Percentiles rank a stretch among this genome's conserved stretches.
Evolutionary conservation across 2,888 invertebrate species (phyloP).

Genomic region (Tachina fera): DNA sequence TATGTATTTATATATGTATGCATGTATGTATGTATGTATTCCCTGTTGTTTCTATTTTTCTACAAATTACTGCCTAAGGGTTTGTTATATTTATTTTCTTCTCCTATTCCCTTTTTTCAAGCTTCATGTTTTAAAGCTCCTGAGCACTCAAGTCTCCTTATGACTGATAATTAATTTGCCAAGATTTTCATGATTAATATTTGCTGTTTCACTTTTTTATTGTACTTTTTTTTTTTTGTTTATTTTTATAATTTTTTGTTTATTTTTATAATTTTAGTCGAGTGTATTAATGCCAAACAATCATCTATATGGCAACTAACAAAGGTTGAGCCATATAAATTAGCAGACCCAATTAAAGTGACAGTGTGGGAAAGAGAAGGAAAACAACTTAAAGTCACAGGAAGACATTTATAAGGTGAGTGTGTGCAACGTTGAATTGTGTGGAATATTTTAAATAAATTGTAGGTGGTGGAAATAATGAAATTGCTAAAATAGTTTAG

Average conservation of each 20-base stretch:
- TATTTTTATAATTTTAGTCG: constrained; percentile 18
- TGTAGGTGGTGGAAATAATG: not conserved
- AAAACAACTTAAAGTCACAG: not conserved
- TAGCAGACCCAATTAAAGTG: constrained; percentile 39
- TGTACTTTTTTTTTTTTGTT: constrained; percentile 19
- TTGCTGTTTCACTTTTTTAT: constrained; percentile 42
- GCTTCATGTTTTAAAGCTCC: constrained; percentile 41
- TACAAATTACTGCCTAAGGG: constrained; percentile 67
- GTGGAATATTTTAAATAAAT: not conserved
- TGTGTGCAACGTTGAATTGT: constrained; percentile 12
- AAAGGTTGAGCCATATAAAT: constrained; percentile 43
- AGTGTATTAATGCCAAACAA: constrained; percentile 46
- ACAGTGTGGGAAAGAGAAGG: not conserved
- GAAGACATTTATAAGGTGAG: constrained; percentile 12
- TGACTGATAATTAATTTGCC: constrained; percentile 69
- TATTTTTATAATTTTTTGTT: constrained; percentile 19
- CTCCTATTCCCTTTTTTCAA: not conserved
- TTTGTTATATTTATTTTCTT: constrained; percentile 49
- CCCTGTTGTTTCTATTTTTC: constrained; percentile 63
- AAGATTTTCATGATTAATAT: constrained; percentile 68
- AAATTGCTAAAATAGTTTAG: constrained; percentile 44
- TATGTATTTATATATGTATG: not conserved
- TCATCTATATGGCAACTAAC: constrained; percentile 57
- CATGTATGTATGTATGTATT: too few relatives aligned
- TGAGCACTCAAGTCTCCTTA: constrained; percentile 56